Conservation (phyloP, 2,113 vertebrate species). For the human (Homo sapiens) region GRCh38 chr22:12604501-12605000, state of each 20-base stretch:
- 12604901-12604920: not conserved
- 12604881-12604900: not conserved
- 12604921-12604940: not conserved
- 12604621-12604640: not conserved
- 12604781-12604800: no score
- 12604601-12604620: not conserved
- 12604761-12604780: no score
- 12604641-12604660: not conserved
- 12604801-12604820: no score
- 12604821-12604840: no score
- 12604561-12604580: not conserved
- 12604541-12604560: not conserved
- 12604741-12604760: conserved; percentile 72
- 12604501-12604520: no score
- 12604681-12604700: conserved; percentile 90
- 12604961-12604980: not conserved
- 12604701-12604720: conserved; percentile 80
- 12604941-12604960: not conserved
- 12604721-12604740: conserved; percentile 91
- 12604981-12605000: not conserved
- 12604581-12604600: not conserved
- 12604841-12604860: not conserved
- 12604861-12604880: not conserved
- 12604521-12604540: no score
- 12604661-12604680: conserved; percentile 89